Conservation (phyloP, 2,113 vertebrate species). For the Myotis lucifugus region DNA sequence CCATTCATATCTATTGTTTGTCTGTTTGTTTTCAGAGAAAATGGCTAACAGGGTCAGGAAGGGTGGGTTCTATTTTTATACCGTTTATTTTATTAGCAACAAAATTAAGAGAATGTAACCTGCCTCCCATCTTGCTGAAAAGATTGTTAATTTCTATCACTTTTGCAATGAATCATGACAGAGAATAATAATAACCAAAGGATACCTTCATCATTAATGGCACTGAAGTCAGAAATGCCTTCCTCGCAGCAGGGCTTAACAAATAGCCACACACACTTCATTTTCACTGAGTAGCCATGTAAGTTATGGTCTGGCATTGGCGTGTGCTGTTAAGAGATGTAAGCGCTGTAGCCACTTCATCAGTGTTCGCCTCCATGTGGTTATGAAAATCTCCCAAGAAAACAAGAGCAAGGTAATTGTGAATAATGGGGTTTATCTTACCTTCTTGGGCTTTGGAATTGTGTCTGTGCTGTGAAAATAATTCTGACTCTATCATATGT, state of each 20-base stretch:
- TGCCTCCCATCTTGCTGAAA: neutral
- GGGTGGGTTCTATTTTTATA: neutral
- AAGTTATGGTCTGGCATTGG: neutral
- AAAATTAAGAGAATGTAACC: neutral
- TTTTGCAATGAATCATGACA: neutral
- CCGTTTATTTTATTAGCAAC: neutral
- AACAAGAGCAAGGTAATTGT: neutral
- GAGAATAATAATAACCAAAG: neutral
- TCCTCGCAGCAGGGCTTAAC: neutral
- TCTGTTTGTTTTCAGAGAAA: neutral
- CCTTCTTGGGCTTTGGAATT: neutral
- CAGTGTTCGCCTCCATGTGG: neutral
- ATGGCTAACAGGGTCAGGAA: neutral
- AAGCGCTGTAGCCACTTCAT: neutral
- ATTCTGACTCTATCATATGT: constrained; percentile 24
- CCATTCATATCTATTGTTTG: neutral
- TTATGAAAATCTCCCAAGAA: constrained; percentile 24
- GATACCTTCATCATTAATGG: neutral
- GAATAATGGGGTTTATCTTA: neutral
- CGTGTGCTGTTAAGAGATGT: neutral
- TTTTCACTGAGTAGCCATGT: neutral
- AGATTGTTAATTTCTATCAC: neutral
- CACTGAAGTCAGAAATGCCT: neutral
- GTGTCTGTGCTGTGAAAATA: neutral
- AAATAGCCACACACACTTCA: neutral